Evolutionary conservation across 2,113 vertebrate genomes (phyloP).

Genomic region (Copsychus sechellarum): DNA sequence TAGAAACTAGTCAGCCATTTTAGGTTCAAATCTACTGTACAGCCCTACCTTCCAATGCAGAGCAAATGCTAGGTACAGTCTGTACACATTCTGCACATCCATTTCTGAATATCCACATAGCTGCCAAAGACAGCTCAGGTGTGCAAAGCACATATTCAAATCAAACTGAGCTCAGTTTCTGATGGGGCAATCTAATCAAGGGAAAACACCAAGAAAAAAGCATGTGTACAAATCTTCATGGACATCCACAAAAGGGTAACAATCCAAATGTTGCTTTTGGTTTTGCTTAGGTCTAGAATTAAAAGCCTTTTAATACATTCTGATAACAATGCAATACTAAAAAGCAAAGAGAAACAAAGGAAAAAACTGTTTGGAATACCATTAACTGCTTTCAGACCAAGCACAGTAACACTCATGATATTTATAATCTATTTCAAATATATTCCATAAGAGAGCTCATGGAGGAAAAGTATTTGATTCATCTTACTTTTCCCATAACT

Average conservation of each 20-base stretch:
- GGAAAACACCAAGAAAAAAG: not conserved
- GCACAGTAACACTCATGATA: not conserved
- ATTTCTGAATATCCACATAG: not conserved
- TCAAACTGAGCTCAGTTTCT: not conserved
- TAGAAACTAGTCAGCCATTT: slow-evolving; percentile 75
- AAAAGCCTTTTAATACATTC: not conserved
- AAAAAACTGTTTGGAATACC: not conserved
- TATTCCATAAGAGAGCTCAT: not conserved
- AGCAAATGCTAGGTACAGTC: not conserved
- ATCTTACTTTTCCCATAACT: not conserved
- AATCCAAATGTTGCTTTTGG: not conserved
- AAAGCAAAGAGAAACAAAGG: not conserved
- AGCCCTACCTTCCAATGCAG: not conserved
- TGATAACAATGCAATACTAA: not conserved
- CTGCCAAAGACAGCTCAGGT: not conserved
- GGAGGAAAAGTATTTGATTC: not conserved
- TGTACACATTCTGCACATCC: rapidly evolving
- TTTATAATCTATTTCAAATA: not conserved
- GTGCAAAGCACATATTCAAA: not conserved
- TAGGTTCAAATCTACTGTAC: slow-evolving; percentile 66
- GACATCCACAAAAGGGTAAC: not conserved
- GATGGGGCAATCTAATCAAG: not conserved
- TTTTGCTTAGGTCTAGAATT: not conserved
- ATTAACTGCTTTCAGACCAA: not conserved
- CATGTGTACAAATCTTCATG: not conserved